Conservation (phyloP, 2,888 invertebrate genomes). For the Acronicta aceris region DNA sequence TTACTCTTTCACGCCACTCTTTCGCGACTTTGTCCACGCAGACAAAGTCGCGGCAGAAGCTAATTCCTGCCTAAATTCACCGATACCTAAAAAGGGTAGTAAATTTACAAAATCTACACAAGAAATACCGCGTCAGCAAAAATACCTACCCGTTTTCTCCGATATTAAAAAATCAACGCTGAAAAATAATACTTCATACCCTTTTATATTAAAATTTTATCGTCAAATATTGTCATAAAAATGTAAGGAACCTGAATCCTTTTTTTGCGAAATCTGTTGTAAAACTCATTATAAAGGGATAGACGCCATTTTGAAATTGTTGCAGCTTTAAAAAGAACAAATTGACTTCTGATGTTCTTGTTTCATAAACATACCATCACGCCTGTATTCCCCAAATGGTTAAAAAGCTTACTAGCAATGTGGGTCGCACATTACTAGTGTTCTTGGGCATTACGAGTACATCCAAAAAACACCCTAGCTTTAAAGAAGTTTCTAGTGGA, state of each 20-base stretch:
- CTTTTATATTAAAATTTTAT: conserved; percentile 5
- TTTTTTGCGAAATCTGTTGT: background rate
- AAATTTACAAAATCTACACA: background rate
- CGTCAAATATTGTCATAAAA: conserved; percentile 5
- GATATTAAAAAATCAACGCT: background rate
- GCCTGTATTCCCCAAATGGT: too few species aligned
- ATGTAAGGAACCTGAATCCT: conserved; percentile 1
- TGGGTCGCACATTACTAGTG: too few species aligned
- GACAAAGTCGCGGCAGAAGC: too few species aligned
- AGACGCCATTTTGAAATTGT: conserved; percentile 1
- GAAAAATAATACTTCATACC: background rate
- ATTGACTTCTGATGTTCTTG: background rate
- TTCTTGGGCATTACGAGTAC: too few species aligned
- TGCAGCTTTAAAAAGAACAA: background rate
- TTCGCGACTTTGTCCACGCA: too few species aligned
- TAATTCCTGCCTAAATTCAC: too few species aligned
- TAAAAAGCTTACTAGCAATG: too few species aligned
- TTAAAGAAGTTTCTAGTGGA: too few species aligned
- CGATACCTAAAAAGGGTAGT: too few species aligned
- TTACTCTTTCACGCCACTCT: too few species aligned
- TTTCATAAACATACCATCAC: background rate
- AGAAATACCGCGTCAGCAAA: too few species aligned
- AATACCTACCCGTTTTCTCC: background rate
- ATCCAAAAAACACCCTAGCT: too few species aligned
- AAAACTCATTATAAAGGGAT: background rate